Evolutionary conservation across 2,797 vertebrate species (phyloP).

Genomic region (Eidolon dupreanum): DNA sequence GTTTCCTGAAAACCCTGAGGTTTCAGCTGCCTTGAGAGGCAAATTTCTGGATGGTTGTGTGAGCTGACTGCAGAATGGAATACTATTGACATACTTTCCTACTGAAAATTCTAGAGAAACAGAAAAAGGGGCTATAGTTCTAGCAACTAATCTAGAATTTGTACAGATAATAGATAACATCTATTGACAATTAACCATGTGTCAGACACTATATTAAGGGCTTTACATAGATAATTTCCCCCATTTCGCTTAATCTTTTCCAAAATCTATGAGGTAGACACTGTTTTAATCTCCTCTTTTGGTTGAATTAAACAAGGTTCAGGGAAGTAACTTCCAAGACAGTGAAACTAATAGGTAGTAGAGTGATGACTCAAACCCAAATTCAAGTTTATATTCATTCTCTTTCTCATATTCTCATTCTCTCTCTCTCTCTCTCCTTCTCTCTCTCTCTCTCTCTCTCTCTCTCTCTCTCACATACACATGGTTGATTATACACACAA

Average conservation of each 20-base stretch:
- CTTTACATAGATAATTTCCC: background rate
- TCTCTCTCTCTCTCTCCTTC: background rate
- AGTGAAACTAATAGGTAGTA: background rate
- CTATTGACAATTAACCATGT: background rate
- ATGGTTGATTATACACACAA: background rate
- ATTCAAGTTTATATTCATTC: background rate
- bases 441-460: background rate
- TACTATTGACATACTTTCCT: background rate
- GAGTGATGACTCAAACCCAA: background rate
- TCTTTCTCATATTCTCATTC: background rate
- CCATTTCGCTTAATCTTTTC: background rate
- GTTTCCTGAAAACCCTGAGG: background rate
- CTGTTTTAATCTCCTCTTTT: background rate
- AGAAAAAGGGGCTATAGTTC: background rate
- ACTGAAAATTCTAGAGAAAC: background rate
- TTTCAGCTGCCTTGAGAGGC: background rate
- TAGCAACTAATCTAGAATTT: background rate
- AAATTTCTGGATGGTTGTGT: background rate
- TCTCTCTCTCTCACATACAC: background rate
- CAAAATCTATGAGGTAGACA: background rate
- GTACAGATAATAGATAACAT: background rate
- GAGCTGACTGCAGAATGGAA: background rate
- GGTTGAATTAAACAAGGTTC: background rate
- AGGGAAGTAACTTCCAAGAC: background rate
- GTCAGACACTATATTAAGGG: background rate